Base-by-base conservation (phyloP, 2,888 invertebrate species). In the Drosophila neoperkinsi region DNA sequence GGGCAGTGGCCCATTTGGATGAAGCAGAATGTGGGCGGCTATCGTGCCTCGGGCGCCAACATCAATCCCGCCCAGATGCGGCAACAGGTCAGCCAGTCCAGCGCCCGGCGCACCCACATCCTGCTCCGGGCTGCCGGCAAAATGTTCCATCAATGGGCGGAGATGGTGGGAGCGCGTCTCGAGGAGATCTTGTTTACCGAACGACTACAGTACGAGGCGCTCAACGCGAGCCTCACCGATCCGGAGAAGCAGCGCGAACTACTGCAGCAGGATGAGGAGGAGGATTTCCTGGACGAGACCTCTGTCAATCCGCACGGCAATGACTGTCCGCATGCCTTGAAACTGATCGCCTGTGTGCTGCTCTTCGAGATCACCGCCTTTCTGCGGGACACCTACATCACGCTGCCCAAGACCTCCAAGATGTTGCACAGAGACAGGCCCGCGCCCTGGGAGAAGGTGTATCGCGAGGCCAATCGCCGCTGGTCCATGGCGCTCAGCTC, bases 1-100 rank as follows among this genome's bases (percentile, higher is more conserved):
- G 99, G 99, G 0, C 98, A 98, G 84, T 99, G 99, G 99, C 99
- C 99, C 0, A 96, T 96, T 64, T 99, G 99, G 99, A 97, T 99
- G 95, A 98, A 98, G 93, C 95, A 97, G 11, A 97, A 96, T 91
- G 94, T 96, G 74, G 80, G 88, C 33, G 95, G 96, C 90, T 96
- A 96, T 91, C 94, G 97, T 53, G 96, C 96, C 0, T 93, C 93
- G 1, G 96, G 96, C 41, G 95, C 96, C 33, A 93, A 94, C 92
- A 89, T 94, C 79, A 91, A 92, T 77, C 78, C 93, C 82, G 77
- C 94, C 84, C 90, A 93, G 84, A 85, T 93, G 88, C 82, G 94
- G 88, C 90, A 93, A 74, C 91, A 92, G 76, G 75, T 93, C 51
- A 94, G 95, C 25, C 94, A 95, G 3, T 95, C 95, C 0, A 95